phyloP scores from a whole-genome alignment of 2,888 invertebrate genomes.

The Ochropleura leucogaster region DNA sequence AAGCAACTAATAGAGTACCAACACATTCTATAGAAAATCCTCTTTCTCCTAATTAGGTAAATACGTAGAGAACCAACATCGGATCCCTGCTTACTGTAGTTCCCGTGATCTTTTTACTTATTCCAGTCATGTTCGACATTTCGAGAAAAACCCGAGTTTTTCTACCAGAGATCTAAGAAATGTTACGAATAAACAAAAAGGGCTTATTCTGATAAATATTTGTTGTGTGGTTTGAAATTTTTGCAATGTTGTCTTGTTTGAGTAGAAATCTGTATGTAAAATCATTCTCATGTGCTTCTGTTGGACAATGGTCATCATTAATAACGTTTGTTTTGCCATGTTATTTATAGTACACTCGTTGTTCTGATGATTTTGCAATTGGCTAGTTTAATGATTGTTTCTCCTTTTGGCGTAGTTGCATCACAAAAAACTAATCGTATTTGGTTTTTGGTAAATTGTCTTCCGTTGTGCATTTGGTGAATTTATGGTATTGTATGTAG shows the following conservation, averaged over 20 bases:
- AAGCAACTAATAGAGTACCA: conserved; percentile 19
- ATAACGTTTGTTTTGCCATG: too few relatives aligned
- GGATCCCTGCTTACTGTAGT: conserved; percentile 72
- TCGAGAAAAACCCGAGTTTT: conserved; percentile 45
- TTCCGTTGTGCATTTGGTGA: too few relatives aligned
- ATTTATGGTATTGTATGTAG: too few relatives aligned
- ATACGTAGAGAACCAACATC: conserved; percentile 57
- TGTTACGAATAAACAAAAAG: conserved; percentile 68
- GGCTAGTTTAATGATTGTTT: too few relatives aligned
- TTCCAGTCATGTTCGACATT: conserved; percentile 75
- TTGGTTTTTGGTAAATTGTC: too few relatives aligned
- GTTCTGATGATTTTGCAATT: too few relatives aligned
- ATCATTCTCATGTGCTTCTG: background rate
- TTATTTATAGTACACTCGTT: too few relatives aligned
- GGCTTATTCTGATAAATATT: conserved; percentile 49
- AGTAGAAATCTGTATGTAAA: background rate
- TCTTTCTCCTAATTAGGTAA: conserved; percentile 66
- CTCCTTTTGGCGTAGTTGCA: too few relatives aligned
- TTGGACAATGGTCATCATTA: background rate
- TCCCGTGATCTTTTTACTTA: conserved; percentile 77
- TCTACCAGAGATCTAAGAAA: conserved; percentile 66
- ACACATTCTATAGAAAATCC: conserved; percentile 37
- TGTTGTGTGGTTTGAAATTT: conserved; percentile 19
- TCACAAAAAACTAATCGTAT: too few relatives aligned
- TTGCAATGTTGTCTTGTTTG: background rate